Conservation (phyloP, 1,140 invertebrate species). For the Medauroidea extradentata region DNA sequence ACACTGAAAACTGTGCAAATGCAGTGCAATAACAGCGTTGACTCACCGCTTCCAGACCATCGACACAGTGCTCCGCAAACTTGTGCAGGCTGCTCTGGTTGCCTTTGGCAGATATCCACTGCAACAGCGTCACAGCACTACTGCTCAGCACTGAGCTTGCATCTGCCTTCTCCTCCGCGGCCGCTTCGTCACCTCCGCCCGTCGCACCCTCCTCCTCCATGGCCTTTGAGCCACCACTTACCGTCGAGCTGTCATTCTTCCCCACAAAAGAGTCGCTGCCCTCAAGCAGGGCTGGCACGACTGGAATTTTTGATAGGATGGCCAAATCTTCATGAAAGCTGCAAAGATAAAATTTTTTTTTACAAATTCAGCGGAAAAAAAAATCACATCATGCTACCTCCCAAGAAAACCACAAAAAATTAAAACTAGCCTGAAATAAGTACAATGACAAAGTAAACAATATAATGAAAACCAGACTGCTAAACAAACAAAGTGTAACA, state of each 20-base stretch:
- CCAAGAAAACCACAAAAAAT: no score
- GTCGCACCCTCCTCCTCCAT: not conserved
- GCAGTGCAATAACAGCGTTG: no score
- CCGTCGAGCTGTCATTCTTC: not conserved
- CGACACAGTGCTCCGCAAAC: constrained; percentile 70
- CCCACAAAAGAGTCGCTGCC: not conserved
- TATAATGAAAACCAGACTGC: no score
- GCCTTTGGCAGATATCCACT: constrained; percentile 81
- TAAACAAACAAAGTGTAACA: no score
- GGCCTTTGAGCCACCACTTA: no score
- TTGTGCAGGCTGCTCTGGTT: constrained; percentile 72
- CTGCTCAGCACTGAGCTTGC: constrained; percentile 19
- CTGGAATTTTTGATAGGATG: constrained; percentile 73
- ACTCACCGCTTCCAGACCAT: constrained; percentile 40
- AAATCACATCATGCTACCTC: no score
- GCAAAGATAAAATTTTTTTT: constrained; percentile 31
- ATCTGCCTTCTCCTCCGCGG: constrained; percentile 11
- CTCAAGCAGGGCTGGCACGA: constrained; percentile 65
- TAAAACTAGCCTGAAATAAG: no score
- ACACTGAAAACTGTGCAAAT: no score
- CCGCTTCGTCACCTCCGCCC: constrained; percentile 14
- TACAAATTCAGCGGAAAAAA: not conserved
- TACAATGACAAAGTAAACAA: not conserved
- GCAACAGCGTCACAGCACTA: constrained; percentile 54
- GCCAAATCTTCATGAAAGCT: constrained; percentile 73